Percentiles rank a stretch among this genome's conserved stretches.
These are phyloP conservation scores for Peromyscus polionotus DNA, from an alignment of 2,113 vertebrate species.

Conservation along the genomic window DNA sequence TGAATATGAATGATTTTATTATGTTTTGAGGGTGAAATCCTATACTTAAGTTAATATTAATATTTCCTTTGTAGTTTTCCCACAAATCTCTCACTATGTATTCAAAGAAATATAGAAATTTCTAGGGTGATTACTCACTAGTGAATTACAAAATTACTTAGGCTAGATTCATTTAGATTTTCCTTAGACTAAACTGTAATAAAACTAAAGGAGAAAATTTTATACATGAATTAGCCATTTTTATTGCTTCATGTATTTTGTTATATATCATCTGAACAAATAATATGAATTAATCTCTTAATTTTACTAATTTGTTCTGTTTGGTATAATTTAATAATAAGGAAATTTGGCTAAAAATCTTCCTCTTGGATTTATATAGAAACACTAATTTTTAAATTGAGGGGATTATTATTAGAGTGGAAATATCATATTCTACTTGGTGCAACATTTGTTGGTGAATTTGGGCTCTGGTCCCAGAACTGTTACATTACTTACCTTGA, in stretches of 20 bases:
- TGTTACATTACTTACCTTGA: slow-evolving; percentile 55
- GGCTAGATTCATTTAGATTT: not conserved
- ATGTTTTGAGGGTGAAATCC: slow-evolving; percentile 23
- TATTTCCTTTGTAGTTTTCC: not conserved
- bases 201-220: not conserved
- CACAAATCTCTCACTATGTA: not conserved
- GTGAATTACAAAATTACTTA: slow-evolving; percentile 18
- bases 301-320: slow-evolving; percentile 30
- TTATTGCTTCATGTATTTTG: slow-evolving; percentile 23
- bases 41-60: not conserved
- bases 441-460: slow-evolving; percentile 39
- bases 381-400: slow-evolving; percentile 28
- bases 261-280: not conserved
- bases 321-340: not conserved
- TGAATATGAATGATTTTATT: slow-evolving; percentile 33
- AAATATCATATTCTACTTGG: slow-evolving; percentile 39
- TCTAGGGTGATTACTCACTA: not conserved
- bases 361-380: slow-evolving; percentile 38
- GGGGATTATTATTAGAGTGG: slow-evolving; percentile 5
- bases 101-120: not conserved
- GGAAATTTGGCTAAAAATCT: not conserved
- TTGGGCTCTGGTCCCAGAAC: slow-evolving; percentile 53
- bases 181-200: not conserved
- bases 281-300: slow-evolving; percentile 22
- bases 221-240: not conserved